Evolutionary conservation across 2,888 invertebrate genomes (phyloP).

Genomic region (Apotomis capreana): DNA sequence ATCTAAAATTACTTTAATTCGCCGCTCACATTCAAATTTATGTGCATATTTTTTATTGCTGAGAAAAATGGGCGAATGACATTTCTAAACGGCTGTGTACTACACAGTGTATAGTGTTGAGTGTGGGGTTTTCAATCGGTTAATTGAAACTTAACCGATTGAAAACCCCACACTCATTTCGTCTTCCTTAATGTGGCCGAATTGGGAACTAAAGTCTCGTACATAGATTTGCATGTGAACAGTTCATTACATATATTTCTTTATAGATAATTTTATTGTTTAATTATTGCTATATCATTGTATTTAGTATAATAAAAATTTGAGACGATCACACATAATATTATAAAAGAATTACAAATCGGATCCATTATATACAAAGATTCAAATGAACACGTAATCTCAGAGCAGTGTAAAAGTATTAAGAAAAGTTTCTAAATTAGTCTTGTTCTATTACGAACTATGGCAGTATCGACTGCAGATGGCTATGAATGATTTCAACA

Average conservation of each 20-base stretch:
- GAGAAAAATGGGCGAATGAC: background rate
- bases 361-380: background rate
- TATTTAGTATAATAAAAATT: conserved; percentile 33
- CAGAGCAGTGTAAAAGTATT: conserved; percentile 1
- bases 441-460: conserved; percentile 18
- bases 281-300: conserved; percentile 37
- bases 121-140: too few species aligned
- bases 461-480: conserved; percentile 18
- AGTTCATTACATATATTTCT: conserved; percentile 23
- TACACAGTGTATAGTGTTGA: too few species aligned
- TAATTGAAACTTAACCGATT: too few species aligned
- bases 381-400: conserved; percentile 1
- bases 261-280: conserved; percentile 34
- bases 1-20: conserved; percentile 19
- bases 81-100: background rate
- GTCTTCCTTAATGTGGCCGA: too few species aligned
- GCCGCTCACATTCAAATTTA: background rate
- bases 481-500: too few species aligned
- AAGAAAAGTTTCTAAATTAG: conserved; percentile 1
- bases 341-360: background rate
- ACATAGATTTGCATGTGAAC: conserved; percentile 22
- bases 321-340: conserved; percentile 18
- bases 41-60: background rate
- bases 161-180: too few species aligned
- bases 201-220: too few species aligned